Percentiles rank a stretch among this genome's conserved stretches.
These are phyloP conservation scores for Ischnus inquisitorius DNA, from an alignment of 2,888 invertebrate species.

Conservation along the genomic window DNA sequence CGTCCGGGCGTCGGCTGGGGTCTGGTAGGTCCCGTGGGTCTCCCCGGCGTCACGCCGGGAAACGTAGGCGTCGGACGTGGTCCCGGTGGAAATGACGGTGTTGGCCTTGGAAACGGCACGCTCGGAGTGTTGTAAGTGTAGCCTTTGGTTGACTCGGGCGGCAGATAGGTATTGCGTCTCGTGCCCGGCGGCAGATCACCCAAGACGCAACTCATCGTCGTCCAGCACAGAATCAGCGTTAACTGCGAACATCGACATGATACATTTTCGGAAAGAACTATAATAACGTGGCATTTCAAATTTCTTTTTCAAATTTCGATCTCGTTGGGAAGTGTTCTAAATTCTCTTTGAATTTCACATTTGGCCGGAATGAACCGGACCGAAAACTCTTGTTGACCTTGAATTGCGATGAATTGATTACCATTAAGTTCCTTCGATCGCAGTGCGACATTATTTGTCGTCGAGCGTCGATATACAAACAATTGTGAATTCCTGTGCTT, in stretches of 20 bases:
- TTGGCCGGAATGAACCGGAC: too few relatives aligned
- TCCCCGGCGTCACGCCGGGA: constrained; percentile 70
- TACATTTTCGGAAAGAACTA: too few relatives aligned
- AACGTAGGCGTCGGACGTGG: constrained; percentile 73
- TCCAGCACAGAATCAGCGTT: constrained; percentile 86
- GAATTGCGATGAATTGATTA: too few relatives aligned
- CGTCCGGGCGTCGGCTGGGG: constrained; percentile 71
- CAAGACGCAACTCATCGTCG: constrained; percentile 80
- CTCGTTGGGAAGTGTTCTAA: too few relatives aligned
- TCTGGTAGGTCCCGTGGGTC: constrained; percentile 69
- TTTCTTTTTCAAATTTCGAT: too few relatives aligned
- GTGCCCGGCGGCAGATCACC: constrained; percentile 89
- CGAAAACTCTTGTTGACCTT: too few relatives aligned
- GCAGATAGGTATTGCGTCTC: constrained; percentile 90
- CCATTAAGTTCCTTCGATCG: too few relatives aligned
- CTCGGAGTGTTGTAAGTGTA: constrained; percentile 91
- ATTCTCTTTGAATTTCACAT: too few relatives aligned
- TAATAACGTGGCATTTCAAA: too few relatives aligned
- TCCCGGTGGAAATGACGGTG: constrained; percentile 73
- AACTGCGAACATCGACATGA: constrained; percentile 85
- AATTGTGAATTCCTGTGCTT: too few relatives aligned
- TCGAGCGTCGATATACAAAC: too few relatives aligned
- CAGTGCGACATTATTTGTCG: too few relatives aligned
- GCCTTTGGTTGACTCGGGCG: constrained; percentile 88
- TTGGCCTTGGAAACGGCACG: constrained; percentile 86